Base-by-base conservation (phyloP, 35 echinoderm and acorn worm genomes). In the Holothuria glaberrima region DNA sequence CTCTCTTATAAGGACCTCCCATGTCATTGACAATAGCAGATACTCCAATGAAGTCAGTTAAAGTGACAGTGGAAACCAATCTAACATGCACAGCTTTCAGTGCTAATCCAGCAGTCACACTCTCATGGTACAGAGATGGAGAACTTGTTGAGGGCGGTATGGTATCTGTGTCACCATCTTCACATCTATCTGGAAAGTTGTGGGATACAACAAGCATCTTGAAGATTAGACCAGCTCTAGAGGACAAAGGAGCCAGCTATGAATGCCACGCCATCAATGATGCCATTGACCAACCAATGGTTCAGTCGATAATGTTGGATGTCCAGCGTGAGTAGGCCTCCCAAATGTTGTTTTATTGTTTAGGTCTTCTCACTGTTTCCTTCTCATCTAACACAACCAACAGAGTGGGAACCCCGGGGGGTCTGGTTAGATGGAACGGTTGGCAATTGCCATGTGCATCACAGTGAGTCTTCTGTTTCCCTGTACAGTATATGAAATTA, bases 241-340 rank as follows among this genome's bases (percentile, higher is more conserved):
- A 27, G 6, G 95, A 97, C 34, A 60, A 94, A 32, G 89, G 88
- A 44, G 27, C 77, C 20, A 56, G 76, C 21, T 97, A 83, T 57
- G 66, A 83, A 58, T 97, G 95, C 50, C 88, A 90, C 14, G 95
- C 86, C 14, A 86, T 76, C 30, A 93, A 97, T 59, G 86, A 46
- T 22, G 95, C 95, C 1, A 20, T 94, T 35, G 54, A 20, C 27
- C 41, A 82, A 58, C 95, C 95, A 7, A 75, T 71, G 48, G 79
- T 44, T 0, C 68, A 89, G 27, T 70, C 36, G 1, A 35, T 97
- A 24, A 89, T 29, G 14, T 67, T 97, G 20, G 92, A 97, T 86
- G 95, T 97, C 1, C 95, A 93, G 30, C 84, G 95, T 94, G 85
- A 97, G 95, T 90, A 91, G 35, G n/a, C n/a, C 19, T 18, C 22